phyloP scores from a whole-genome alignment of 2,797 vertebrate genomes.

The Sphenodon punctatus region DNA sequence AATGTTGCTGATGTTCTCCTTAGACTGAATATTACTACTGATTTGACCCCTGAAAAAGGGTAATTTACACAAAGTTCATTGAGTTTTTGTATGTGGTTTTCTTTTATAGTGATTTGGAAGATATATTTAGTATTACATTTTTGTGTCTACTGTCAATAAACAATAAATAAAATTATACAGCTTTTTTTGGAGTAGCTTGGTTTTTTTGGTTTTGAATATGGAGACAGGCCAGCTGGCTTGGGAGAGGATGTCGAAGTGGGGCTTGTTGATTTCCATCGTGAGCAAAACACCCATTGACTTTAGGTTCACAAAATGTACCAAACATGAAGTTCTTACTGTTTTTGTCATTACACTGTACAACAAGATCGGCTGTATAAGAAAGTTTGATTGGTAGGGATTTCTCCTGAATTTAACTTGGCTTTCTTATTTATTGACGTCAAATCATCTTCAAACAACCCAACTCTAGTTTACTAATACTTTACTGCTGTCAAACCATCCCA shows the following conservation, averaged over 20 bases:
- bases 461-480: conserved; percentile 11
- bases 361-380: conserved; percentile 3
- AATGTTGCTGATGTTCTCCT: too few relatives aligned
- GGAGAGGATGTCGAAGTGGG: background rate
- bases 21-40: too few relatives aligned
- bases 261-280: background rate
- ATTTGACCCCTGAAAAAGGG: too few relatives aligned
- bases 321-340: background rate
- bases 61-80: too few relatives aligned
- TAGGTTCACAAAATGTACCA: background rate
- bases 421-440: conserved; percentile 4
- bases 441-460: conserved; percentile 13
- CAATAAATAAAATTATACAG: too few relatives aligned
- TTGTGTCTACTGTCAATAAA: too few relatives aligned
- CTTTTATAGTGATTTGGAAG: too few relatives aligned
- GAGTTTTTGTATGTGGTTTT: too few relatives aligned
- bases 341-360: conserved; percentile 24
- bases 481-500: background rate
- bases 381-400: conserved; percentile 23
- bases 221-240: background rate
- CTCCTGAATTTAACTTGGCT: background rate
- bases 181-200: too few relatives aligned
- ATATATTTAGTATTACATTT: too few relatives aligned
- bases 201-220: too few relatives aligned
- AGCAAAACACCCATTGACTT: background rate